A percentile compares a stretch with the other conserved stretches of the same genome.
These are phyloP conservation scores for Crotalus tigris DNA, from an alignment of 2,113 vertebrate species.

Conservation along the genomic window DNA sequence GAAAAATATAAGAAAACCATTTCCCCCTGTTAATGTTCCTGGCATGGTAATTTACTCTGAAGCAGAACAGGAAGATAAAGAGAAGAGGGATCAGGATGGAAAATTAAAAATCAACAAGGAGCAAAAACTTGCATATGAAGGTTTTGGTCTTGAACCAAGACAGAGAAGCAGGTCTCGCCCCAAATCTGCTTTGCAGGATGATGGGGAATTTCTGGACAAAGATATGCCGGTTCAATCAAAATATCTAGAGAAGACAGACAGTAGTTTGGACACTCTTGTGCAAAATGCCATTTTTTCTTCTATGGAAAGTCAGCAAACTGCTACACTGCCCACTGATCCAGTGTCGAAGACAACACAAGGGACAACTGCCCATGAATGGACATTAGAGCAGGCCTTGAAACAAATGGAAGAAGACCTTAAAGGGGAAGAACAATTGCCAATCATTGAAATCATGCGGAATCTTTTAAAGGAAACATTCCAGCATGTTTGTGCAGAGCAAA, in stretches of 20 bases:
- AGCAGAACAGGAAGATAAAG: not conserved
- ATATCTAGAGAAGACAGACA: not conserved
- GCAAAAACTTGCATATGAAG: not conserved
- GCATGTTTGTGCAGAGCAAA: conserved; percentile 3
- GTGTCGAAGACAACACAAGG: not conserved
- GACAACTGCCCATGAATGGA: too few species aligned
- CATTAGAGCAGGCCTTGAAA: not conserved
- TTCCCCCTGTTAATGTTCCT: conserved; percentile 3
- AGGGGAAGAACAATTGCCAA: not conserved
- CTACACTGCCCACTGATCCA: not conserved
- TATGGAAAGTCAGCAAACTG: not conserved
- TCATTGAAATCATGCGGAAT: not conserved
- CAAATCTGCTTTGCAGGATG: not conserved
- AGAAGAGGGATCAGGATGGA: not conserved
- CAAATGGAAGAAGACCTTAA: conserved; percentile 6
- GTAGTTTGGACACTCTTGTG: not conserved
- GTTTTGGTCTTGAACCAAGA: not conserved
- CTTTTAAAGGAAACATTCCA: conserved; percentile 10
- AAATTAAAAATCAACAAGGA: not conserved
- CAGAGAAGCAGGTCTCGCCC: not conserved
- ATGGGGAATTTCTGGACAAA: not conserved
- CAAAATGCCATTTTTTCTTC: not conserved
- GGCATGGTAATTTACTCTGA: conserved; percentile 18
- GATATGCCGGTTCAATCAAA: not conserved
- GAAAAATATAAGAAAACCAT: not conserved